phyloP scores from a whole-genome alignment of 2,113 vertebrate species.

The Orycteropus afer region DNA sequence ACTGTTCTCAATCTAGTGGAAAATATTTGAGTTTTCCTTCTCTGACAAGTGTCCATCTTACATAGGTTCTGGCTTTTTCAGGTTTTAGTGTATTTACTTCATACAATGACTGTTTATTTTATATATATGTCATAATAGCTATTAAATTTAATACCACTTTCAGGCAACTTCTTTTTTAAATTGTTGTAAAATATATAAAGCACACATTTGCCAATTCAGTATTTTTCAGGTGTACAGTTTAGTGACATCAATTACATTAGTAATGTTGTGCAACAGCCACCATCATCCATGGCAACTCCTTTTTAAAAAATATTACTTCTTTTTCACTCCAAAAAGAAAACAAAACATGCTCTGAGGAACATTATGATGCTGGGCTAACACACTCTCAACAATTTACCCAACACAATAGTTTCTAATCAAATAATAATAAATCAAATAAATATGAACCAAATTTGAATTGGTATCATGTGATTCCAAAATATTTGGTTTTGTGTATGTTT shows the following conservation, averaged over 20 bases:
- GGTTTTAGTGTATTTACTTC: background rate
- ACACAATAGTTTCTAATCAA: background rate
- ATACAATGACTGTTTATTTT: background rate
- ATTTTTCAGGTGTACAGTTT: background rate
- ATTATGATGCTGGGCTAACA: background rate
- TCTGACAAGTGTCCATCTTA: no score
- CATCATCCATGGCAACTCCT: background rate
- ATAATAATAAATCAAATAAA: background rate
- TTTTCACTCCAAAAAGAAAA: conserved; percentile 5
- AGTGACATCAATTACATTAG: background rate
- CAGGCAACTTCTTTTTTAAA: background rate
- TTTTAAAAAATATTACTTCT: background rate
- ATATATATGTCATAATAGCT: background rate
- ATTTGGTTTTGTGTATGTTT: background rate
- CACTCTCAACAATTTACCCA: background rate
- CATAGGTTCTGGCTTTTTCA: no score
- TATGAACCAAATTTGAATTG: background rate
- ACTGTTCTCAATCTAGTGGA: no score
- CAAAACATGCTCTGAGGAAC: background rate
- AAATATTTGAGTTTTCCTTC: no score
- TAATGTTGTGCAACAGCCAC: background rate
- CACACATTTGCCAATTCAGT: background rate
- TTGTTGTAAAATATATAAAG: background rate
- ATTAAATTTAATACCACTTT: background rate
- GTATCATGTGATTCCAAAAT: background rate